A percentile compares a stretch with the other conserved stretches of the same genome.
Conservation (phyloP, 2,113 vertebrate genomes). For the Halichoeres trimaculatus region DNA sequence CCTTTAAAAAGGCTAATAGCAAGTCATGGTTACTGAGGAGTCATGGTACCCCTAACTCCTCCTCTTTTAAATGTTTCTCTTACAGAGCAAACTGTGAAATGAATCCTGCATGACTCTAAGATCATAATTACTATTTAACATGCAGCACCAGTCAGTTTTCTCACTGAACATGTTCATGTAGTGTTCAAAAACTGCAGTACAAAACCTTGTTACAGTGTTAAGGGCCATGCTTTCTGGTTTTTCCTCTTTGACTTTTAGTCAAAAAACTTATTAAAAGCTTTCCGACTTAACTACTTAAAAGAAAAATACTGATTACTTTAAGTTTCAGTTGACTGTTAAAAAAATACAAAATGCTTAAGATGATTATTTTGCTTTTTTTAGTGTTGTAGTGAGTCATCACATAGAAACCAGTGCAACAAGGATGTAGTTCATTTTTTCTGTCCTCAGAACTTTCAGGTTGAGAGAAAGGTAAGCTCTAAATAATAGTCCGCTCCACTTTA, state of each 20-base stretch:
- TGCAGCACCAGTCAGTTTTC: constrained; percentile 27
- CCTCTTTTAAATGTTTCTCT: no score
- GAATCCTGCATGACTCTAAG: constrained; percentile 5
- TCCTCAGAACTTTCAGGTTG: background rate
- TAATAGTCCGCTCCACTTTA: background rate
- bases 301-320: background rate
- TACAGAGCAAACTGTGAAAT: constrained; percentile 4
- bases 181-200: background rate
- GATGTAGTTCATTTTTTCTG: background rate
- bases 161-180: background rate
- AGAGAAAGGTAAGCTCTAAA: background rate
- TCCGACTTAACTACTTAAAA: background rate
- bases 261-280: background rate
- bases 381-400: background rate
- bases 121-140: constrained; percentile 7
- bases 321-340: background rate
- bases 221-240: constrained; percentile 22
- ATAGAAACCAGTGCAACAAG: background rate
- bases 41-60: no score
- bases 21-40: no score
- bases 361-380: background rate
- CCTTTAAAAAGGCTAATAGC: no score
- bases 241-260: background rate
- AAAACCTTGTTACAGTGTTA: constrained; percentile 8
- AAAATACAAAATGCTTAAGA: background rate